Evolutionary conservation across 2,888 invertebrate species (phyloP), one percentile per base, ranked within the genome.

Genomic region (Rotaria magnacalcarata): DNA sequence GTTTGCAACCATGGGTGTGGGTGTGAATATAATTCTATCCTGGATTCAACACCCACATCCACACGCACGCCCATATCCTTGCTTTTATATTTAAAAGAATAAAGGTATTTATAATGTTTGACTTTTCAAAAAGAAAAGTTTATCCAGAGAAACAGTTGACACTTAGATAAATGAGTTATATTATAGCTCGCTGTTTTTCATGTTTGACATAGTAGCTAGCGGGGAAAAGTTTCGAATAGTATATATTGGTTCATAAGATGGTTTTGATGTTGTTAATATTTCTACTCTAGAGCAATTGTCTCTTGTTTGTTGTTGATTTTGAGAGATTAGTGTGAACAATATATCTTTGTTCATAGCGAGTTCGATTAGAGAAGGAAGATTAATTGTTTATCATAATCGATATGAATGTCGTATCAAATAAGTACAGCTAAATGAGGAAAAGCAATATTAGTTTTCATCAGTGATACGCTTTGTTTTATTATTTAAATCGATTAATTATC

Each of bases 321-420:
- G 60, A 60, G 8, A 27, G 10, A 60, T 60, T 34, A 60, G 3
- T 60, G 60, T 11, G 7, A 60, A 60, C 60, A 60, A 60, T 11
- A 60, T 60, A 60, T 60, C 60, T 14, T 60, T 60, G 60, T 60
- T n/a, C 27, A 60, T 60, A 60, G 60, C 60, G 60, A 60, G 60
- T 60, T 60, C 60, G 27, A 60, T 60, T 60, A 60, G 27, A 60
- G n/a, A 27, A 60, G 60, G 60, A 60, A 60, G 60, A 60, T 8
- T 27, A 60, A 27, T 27, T 27, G 60, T 27, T 60, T 14, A 27
- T 27, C 27, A 60, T 60, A 60, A 27, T 60, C 27, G 10, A 60
- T 60, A 60, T 60, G 60, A 27, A 27, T 60, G 11, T 60, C 27
- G 14, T 60, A 60, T 60, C 27, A 60, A 60, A 60, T 60, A 11